Conservation (phyloP, 2,888 invertebrate genomes). For the Melinaea menophilus region DNA sequence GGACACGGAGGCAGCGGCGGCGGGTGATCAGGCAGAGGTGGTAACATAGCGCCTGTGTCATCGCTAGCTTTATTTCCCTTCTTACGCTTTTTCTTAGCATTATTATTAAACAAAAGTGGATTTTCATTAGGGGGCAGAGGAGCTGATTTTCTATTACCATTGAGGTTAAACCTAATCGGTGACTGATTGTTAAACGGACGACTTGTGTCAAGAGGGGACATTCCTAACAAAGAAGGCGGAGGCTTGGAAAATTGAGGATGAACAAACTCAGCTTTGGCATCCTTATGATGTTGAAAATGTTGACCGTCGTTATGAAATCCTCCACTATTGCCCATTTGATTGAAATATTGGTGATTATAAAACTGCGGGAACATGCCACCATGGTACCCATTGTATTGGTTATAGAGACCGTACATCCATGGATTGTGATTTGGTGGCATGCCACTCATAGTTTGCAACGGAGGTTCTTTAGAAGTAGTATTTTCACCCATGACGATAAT, state of each 20-base stretch:
- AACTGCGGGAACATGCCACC: conserved; percentile 71
- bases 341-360: conserved; percentile 70
- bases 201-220: conserved; percentile 65
- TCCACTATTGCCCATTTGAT: conserved; percentile 58
- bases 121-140: conserved; percentile 64
- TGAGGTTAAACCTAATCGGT: conserved; percentile 71
- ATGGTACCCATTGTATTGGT: conserved; percentile 62
- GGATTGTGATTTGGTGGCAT: conserved; percentile 62
- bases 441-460: conserved; percentile 68
- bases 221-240: conserved; percentile 64
- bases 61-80: conserved; percentile 80
- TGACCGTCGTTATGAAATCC: conserved; percentile 45
- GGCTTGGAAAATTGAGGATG: conserved; percentile 58
- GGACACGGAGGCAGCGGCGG: conserved; percentile 75
- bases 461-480: conserved; percentile 63
- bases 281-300: conserved; percentile 59
- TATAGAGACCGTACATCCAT: conserved; percentile 70
- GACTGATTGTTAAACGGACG: conserved; percentile 67
- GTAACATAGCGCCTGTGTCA: conserved; percentile 50
- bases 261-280: conserved; percentile 47
- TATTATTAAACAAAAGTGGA: conserved; percentile 62
- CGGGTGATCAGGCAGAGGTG: conserved; percentile 78
- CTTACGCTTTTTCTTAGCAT: conserved; percentile 87
- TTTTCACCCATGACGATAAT: conserved; percentile 57
- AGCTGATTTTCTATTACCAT: conserved; percentile 59